phyloP scores from a whole-genome alignment of 92 coral and sea anemone species.

The Bergia sp. region DNA sequence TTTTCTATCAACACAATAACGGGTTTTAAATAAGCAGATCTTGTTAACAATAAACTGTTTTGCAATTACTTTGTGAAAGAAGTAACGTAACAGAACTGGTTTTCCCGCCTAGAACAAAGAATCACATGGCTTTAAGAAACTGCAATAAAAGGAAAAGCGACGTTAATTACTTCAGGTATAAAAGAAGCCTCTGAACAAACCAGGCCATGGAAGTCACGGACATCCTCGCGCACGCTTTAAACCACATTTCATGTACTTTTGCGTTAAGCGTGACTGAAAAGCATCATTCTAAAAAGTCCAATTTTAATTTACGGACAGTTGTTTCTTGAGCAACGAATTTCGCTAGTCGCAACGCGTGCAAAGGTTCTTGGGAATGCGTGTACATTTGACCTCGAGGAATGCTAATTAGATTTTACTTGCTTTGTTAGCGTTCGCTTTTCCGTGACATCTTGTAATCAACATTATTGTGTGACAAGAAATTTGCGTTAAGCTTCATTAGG shows the following conservation, averaged over 20 bases:
- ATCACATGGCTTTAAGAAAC: slow-evolving; percentile 37
- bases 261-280: neutral
- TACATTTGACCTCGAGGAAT: neutral
- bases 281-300: neutral
- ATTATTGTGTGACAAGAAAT: neutral
- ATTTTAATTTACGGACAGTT: neutral
- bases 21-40: slow-evolving; percentile 5
- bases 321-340: neutral
- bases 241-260: neutral
- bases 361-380: slow-evolving; percentile 12
- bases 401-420: too few species aligned
- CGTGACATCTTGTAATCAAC: neutral
- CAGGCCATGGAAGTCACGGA: slow-evolving; percentile 17
- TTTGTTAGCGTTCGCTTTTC: neutral
- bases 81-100: slow-evolving; percentile 10
- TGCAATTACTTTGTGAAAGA: slow-evolving; percentile 10
- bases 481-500: neutral
- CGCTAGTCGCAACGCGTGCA: neutral
- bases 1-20: slow-evolving; percentile 18
- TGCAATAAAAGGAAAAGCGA: neutral
- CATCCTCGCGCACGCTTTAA: neutral
- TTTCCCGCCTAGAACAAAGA: slow-evolving; percentile 24
- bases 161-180: slow-evolving; percentile 6
- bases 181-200: slow-evolving; percentile 8
- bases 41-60: slow-evolving; percentile 23